Conservation (phyloP, 2,888 invertebrate genomes). For the Eurytoma californica region DNA sequence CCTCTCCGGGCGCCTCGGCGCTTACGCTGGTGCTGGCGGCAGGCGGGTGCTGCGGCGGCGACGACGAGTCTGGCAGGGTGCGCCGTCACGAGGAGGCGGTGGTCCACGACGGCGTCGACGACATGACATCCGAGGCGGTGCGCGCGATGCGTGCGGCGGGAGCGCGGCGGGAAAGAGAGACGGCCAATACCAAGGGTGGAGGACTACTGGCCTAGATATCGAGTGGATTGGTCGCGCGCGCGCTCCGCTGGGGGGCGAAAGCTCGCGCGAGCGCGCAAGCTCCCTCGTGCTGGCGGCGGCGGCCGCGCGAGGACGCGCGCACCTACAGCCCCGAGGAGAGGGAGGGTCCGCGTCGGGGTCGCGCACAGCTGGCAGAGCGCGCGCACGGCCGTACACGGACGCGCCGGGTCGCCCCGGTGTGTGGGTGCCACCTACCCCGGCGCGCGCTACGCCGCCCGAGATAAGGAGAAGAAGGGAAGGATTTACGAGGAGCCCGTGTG, state of each 20-base stretch:
- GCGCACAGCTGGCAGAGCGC: constrained; percentile 2
- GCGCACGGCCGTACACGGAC: not conserved
- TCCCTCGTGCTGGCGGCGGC: constrained; percentile 2
- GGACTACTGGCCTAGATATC: constrained; percentile 60
- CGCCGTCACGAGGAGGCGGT: constrained; percentile 2
- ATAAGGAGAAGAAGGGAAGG: too few species aligned
- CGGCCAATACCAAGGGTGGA: constrained; percentile 52
- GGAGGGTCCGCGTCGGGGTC: constrained; percentile 1
- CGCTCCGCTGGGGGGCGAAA: not conserved
- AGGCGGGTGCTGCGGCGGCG: not conserved
- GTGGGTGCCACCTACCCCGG: too few species aligned
- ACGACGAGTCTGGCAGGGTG: not conserved
- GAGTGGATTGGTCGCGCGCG: constrained; percentile 48
- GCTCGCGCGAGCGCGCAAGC: constrained; percentile 4
- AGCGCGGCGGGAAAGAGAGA: constrained; percentile 32
- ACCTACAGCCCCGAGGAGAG: constrained; percentile 13
- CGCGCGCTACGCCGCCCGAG: too few species aligned
- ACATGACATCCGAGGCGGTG: constrained; percentile 33
- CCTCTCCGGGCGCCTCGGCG: not conserved
- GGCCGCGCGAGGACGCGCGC: constrained; percentile 19
- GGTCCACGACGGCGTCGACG: constrained; percentile 19
- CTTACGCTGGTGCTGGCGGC: not conserved
- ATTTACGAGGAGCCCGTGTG: too few species aligned
- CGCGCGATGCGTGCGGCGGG: not conserved
- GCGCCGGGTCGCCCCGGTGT: too few species aligned